phyloP scores from a whole-genome alignment of 2,888 invertebrate genomes.

The Athrips mouffetella region DNA sequence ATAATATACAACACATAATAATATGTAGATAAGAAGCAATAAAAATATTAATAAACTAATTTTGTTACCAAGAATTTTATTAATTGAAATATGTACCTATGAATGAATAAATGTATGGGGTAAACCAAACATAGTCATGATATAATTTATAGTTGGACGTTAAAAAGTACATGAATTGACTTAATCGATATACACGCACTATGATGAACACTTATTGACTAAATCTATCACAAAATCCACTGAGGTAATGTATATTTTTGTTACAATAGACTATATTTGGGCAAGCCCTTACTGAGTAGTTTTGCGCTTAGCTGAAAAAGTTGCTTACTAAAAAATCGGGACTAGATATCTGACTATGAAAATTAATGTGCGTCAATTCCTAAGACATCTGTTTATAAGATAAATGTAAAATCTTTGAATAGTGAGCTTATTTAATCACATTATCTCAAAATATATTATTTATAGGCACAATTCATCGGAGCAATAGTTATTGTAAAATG shows the following conservation, averaged over 20 bases:
- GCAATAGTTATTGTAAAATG: constrained; percentile 12
- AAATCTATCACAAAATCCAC: constrained; percentile 75
- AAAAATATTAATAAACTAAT: constrained; percentile 19
- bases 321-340: constrained; percentile 59
- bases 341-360: constrained; percentile 73
- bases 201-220: constrained; percentile 76
- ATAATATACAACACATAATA: constrained; percentile 42
- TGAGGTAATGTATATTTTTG: constrained; percentile 64
- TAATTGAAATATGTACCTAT: constrained; percentile 21
- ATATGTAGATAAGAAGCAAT: constrained; percentile 38
- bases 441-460: constrained; percentile 28
- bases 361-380: constrained; percentile 47
- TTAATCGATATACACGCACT: constrained; percentile 61
- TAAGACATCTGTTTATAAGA: not conserved
- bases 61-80: not conserved
- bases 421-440: constrained; percentile 31
- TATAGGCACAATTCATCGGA: constrained; percentile 27
- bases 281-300: constrained; percentile 45
- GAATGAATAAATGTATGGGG: too few relatives aligned
- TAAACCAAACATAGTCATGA: constrained; percentile 27
- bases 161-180: constrained; percentile 69
- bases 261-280: constrained; percentile 27
- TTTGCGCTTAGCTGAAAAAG: constrained; percentile 50
- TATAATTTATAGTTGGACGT: constrained; percentile 55
- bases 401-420: constrained; percentile 30